These are phyloP conservation scores for Phrynocephalus versicolor DNA, from an alignment of 2,113 vertebrate species.

Conservation along the genomic window DNA sequence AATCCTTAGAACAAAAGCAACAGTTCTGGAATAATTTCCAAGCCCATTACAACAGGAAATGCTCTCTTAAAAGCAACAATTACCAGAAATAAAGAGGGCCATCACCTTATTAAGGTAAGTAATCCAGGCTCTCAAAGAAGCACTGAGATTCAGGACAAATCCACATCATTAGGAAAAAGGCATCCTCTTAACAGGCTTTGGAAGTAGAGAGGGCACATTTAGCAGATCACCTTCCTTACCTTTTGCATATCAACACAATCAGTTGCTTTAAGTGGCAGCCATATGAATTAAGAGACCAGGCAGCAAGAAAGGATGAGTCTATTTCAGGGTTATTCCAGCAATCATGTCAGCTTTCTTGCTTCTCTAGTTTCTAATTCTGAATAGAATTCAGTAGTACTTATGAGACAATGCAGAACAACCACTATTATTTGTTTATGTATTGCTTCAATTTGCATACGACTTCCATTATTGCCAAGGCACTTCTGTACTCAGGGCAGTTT, in stretches of 20 bases:
- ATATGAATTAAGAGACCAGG: neutral
- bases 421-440: too few relatives aligned
- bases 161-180: neutral
- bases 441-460: too few relatives aligned
- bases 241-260: neutral
- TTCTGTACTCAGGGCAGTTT: too few relatives aligned
- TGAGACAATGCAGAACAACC: too few relatives aligned
- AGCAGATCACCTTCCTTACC: neutral
- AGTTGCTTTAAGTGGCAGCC: neutral
- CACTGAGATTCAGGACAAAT: neutral
- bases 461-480: too few relatives aligned
- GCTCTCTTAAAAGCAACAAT: neutral
- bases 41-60: neutral
- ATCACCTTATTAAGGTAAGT: neutral
- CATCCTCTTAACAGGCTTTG: too few relatives aligned
- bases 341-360: neutral
- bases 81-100: too few relatives aligned
- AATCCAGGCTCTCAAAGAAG: too few relatives aligned
- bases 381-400: neutral
- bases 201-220: neutral
- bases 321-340: neutral
- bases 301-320: accelerated
- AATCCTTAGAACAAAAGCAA: neutral
- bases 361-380: neutral
- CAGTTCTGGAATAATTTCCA: neutral